phyloP scores from a whole-genome alignment of 2,113 vertebrate genomes.

The Vidua chalybeata region DNA sequence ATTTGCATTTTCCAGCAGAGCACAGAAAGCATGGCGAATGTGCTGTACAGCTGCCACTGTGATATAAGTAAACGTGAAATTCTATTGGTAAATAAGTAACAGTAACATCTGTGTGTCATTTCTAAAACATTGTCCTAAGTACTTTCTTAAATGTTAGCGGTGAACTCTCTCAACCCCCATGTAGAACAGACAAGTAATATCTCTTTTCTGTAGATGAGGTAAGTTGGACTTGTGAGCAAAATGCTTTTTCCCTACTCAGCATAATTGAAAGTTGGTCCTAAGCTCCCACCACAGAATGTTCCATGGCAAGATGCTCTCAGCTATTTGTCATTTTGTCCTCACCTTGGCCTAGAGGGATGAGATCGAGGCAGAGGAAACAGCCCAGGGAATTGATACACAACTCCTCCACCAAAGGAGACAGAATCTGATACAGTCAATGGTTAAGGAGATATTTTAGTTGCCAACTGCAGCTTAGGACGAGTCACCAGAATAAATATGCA shows the following conservation, averaged over 20 bases:
- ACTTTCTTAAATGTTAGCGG: not conserved
- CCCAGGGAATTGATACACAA: not conserved
- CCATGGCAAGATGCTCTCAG: not conserved
- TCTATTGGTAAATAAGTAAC: not conserved
- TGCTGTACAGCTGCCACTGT: not conserved
- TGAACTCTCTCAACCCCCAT: not conserved
- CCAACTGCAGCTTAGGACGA: not conserved
- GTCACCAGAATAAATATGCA: not conserved
- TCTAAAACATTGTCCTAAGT: not conserved
- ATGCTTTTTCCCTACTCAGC: not conserved
- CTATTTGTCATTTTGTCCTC: conserved; percentile 52
- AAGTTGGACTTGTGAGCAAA: not conserved
- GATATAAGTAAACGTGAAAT: not conserved
- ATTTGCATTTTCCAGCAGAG: not conserved
- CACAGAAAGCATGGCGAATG: not conserved
- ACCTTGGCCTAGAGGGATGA: conserved; percentile 8
- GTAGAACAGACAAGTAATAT: not conserved
- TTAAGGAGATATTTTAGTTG: not conserved
- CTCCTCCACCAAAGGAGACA: not conserved
- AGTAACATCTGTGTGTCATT: not conserved
- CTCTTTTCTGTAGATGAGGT: not conserved
- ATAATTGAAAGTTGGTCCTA: not conserved
- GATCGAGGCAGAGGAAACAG: not conserved
- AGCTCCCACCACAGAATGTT: not conserved
- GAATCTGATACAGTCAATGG: not conserved